A percentile compares a stretch with the other conserved stretches of the same genome.
Conservation (phyloP, 2,113 vertebrate species). For the Ariopsis seemanni region DNA sequence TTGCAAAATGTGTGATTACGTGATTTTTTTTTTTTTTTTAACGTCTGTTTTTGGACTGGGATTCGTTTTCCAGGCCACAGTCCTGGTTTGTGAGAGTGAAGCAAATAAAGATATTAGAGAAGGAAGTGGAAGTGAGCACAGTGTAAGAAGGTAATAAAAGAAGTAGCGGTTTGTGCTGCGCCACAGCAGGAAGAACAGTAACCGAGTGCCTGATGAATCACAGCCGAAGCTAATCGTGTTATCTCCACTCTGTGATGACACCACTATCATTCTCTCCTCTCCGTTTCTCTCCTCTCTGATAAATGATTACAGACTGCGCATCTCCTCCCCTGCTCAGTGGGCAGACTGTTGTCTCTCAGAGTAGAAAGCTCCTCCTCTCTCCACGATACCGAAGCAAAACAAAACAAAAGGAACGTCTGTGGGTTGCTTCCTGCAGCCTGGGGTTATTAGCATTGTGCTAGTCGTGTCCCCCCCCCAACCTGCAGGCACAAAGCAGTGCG, state of each 20-base stretch:
- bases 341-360: slow-evolving; percentile 39
- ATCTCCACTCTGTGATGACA: slow-evolving; percentile 52
- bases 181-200: slow-evolving; percentile 46
- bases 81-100: background rate
- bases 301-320: slow-evolving; percentile 52
- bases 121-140: slow-evolving; percentile 14
- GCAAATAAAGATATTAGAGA: slow-evolving; percentile 4
- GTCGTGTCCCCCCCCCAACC: too few species aligned
- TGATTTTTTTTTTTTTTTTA: background rate
- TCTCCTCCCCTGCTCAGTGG: slow-evolving; percentile 41
- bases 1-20: background rate
- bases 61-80: background rate
- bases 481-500: background rate
- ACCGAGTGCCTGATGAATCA: slow-evolving; percentile 57
- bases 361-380: slow-evolving; percentile 39
- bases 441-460: slow-evolving; percentile 34
- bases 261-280: slow-evolving; percentile 51
- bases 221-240: slow-evolving; percentile 62
- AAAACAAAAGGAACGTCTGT: slow-evolving; percentile 48
- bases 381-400: slow-evolving; percentile 11
- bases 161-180: slow-evolving; percentile 37
- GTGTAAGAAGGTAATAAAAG: slow-evolving; percentile 31
- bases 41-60: background rate
- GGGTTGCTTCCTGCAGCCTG: slow-evolving; percentile 29
- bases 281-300: slow-evolving; percentile 36